Percentiles rank a stretch among this genome's conserved stretches.
phyloP scores from a whole-genome alignment of 2,113 vertebrate species.

The Microcebus murinus region DNA sequence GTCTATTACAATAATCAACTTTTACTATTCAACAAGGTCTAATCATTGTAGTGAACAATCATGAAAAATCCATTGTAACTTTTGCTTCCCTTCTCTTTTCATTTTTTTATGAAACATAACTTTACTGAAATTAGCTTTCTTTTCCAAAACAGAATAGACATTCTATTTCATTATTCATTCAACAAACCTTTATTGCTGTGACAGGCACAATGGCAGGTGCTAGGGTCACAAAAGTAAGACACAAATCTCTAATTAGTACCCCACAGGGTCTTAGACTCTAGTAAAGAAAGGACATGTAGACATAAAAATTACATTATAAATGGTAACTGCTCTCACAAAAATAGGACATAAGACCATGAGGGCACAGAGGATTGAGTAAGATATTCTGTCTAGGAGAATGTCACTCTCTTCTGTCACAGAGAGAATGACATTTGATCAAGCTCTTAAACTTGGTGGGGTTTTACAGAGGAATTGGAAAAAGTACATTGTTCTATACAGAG shows the following conservation, averaged over 20 bases:
- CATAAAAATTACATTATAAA: neutral
- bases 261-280: neutral
- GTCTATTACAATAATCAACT: neutral
- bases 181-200: neutral
- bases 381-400: neutral
- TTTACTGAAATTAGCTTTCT: neutral
- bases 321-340: neutral
- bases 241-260: neutral
- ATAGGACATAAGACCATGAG: neutral
- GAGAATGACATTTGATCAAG: neutral
- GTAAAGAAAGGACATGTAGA: neutral
- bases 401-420: neutral
- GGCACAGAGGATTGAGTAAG: neutral
- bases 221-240: neutral
- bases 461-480: neutral
- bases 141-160: neutral
- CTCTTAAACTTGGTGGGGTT: neutral
- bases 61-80: neutral
- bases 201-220: neutral
- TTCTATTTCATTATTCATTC: constrained; percentile 15
- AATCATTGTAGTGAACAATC: neutral
- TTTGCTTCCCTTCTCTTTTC: neutral
- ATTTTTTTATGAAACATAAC: neutral
- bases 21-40: neutral
- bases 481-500: neutral